These are phyloP conservation scores for Trissonchulus sp. DNA, from an alignment of 2,888 invertebrate species.

Conservation along the genomic window DNA sequence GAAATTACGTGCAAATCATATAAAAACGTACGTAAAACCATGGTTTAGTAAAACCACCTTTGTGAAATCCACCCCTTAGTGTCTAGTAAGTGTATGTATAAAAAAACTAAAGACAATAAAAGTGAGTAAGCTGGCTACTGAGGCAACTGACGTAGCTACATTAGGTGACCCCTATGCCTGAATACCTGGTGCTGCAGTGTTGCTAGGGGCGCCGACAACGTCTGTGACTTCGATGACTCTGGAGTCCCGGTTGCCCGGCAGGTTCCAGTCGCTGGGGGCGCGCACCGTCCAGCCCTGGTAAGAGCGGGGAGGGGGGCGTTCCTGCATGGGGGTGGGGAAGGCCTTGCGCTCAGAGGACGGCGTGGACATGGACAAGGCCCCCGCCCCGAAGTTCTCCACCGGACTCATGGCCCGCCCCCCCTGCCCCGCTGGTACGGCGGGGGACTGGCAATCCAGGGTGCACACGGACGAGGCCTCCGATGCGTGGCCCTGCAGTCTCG, in stretches of 20 bases:
- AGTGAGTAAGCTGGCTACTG: too few relatives aligned
- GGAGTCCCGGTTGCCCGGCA: constrained; percentile 38
- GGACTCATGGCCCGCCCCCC: neutral
- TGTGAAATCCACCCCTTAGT: too few relatives aligned
- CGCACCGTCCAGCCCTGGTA: constrained; percentile 48
- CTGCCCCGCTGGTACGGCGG: neutral
- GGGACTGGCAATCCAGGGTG: neutral
- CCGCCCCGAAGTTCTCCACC: neutral
- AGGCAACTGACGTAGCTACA: too few relatives aligned
- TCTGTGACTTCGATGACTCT: constrained; percentile 51
- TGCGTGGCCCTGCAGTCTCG: neutral
- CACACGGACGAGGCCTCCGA: neutral
- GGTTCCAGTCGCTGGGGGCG: constrained; percentile 47
- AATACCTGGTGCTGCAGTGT: too few relatives aligned
- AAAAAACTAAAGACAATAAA: too few relatives aligned
- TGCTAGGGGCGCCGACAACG: constrained; percentile 39
- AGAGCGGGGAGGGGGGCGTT: neutral
- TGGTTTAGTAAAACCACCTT: too few relatives aligned
- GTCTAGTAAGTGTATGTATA: too few relatives aligned
- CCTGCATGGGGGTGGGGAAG: neutral
- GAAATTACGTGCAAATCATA: too few relatives aligned
- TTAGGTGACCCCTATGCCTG: too few relatives aligned
- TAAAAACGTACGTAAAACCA: too few relatives aligned
- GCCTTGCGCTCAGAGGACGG: constrained; percentile 19
- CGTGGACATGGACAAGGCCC: constrained; percentile 27